These are phyloP conservation scores for Sericinus montela DNA, from an alignment of 2,888 invertebrate genomes.

Conservation along the genomic window DNA sequence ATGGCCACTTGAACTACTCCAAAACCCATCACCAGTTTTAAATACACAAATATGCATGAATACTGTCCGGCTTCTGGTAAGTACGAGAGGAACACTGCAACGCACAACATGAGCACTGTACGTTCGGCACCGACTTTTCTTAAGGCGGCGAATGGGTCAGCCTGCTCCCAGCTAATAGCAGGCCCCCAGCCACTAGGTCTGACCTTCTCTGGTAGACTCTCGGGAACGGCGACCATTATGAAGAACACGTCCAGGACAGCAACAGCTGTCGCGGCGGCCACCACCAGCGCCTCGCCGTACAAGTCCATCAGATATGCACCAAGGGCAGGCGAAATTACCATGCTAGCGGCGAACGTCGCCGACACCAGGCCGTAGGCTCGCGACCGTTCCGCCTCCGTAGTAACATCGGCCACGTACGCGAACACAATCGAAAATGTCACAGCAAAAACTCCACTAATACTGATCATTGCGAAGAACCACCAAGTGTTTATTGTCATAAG, in stretches of 20 bases:
- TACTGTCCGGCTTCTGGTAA: constrained; percentile 99
- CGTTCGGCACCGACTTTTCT: constrained; percentile 96
- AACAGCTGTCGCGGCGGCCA: constrained; percentile 96
- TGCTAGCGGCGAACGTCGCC: constrained; percentile 99
- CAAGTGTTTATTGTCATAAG: constrained; percentile 99
- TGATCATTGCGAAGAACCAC: constrained; percentile 99
- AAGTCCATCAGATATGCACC: constrained; percentile 93
- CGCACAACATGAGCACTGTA: constrained; percentile 97
- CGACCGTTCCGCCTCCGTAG: constrained; percentile 96
- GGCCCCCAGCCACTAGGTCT: constrained; percentile 88
- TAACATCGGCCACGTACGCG: constrained; percentile 99
- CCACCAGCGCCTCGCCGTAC: constrained; percentile 92
- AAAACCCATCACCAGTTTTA: constrained; percentile 98
- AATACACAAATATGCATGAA: constrained; percentile 99
- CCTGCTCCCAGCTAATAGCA: constrained; percentile 97
- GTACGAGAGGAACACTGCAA: constrained; percentile 98
- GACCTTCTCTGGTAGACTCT: constrained; percentile 96
- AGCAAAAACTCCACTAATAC: constrained; percentile 98
- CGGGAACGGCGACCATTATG: constrained; percentile 98
- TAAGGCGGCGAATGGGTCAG: constrained; percentile 97
- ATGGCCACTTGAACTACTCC: constrained; percentile 96
- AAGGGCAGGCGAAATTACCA: constrained; percentile 98
- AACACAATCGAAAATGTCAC: constrained; percentile 99
- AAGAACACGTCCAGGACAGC: constrained; percentile 98
- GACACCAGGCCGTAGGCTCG: constrained; percentile 98